Evolutionary conservation across 2,113 vertebrate species (phyloP).

Genomic region (Bungarus multicinctus): DNA sequence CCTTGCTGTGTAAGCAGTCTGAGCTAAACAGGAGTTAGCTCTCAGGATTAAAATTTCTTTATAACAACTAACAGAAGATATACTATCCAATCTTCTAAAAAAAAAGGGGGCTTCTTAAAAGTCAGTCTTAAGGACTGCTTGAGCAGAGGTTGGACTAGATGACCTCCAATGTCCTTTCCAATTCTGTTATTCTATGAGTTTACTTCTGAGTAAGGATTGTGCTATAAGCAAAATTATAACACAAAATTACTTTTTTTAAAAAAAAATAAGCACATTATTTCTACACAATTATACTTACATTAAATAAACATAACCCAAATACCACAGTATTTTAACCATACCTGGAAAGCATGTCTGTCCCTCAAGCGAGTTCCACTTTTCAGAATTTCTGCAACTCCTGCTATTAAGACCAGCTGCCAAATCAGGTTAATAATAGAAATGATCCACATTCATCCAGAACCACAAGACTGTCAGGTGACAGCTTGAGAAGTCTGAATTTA

Average conservation of each 20-base stretch:
- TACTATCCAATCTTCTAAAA: neutral
- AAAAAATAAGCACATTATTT: neutral
- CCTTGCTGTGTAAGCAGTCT: neutral
- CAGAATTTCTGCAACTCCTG: slow-evolving; percentile 68
- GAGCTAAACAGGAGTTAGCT: neutral
- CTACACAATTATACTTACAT: neutral
- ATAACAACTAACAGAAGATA: slow-evolving; percentile 10
- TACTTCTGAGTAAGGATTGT: neutral
- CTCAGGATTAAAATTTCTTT: neutral
- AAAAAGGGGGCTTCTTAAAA: neutral
- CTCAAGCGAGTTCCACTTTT: slow-evolving; percentile 69
- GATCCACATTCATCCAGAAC: slow-evolving; percentile 89
- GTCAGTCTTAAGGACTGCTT: neutral
- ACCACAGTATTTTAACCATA: slow-evolving; percentile 54
- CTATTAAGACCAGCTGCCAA: slow-evolving; percentile 71
- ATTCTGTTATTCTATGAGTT: neutral
- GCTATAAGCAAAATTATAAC: neutral
- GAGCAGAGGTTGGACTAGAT: too few relatives aligned
- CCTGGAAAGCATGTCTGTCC: slow-evolving; percentile 78
- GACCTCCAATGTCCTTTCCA: too few relatives aligned
- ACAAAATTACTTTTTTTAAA: neutral
- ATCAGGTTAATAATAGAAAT: slow-evolving; percentile 89
- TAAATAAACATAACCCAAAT: neutral
- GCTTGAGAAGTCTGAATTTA: slow-evolving; percentile 71
- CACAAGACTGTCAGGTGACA: slow-evolving; percentile 95